Evolutionary conservation across 2,888 invertebrate genomes (phyloP), one percentile per base, ranked within the genome.

Genomic region (Amiota communis): DNA sequence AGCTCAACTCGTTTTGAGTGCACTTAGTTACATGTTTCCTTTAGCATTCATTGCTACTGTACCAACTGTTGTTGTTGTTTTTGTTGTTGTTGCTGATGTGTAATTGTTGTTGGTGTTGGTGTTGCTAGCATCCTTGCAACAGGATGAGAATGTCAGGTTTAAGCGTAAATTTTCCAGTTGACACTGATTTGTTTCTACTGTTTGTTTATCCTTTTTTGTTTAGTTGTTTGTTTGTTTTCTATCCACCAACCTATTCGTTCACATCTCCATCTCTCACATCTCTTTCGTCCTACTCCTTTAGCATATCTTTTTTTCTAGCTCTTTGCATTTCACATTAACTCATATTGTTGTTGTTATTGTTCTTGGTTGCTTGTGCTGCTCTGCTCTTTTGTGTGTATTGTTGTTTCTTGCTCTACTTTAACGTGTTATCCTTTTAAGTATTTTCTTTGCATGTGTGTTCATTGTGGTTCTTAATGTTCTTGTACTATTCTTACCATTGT

Each of bases 111-210:
- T 59, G 4, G 9, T 59, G 15, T 59, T 59, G 51, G 13, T 23
- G 13, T 17, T 12, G 47, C 65, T 59, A 8, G n/a, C 65, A 13
- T 47, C 23, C 20, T 53, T 48, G 13, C 53, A 20, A 68, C 67
- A 51, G 67, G 15, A 51, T 53, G 51, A 68, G 67, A 68, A 68
- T 68, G 67, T 68, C 67, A 68, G 67, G 51, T 76, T 74, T 76
- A 78, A 78, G 74, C 74, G 72, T 73, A 72, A 71, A 57, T 57
- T 72, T 71, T 68, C 36, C 57, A 71, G 59, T 63, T 71, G 71
- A 71, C 71, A 48, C 67, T 68, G 67, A 68, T 68, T 68, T 68
- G 67, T 68, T 13, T 59, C 49, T 51, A n/a, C 67, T 68, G 67
- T 51, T 20, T 20, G 49, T 70, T 56, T 23, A 63, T 61, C 36